These are phyloP conservation scores for Tribolium madens DNA, from an alignment of 1,140 invertebrate genomes.

Conservation along the genomic window DNA sequence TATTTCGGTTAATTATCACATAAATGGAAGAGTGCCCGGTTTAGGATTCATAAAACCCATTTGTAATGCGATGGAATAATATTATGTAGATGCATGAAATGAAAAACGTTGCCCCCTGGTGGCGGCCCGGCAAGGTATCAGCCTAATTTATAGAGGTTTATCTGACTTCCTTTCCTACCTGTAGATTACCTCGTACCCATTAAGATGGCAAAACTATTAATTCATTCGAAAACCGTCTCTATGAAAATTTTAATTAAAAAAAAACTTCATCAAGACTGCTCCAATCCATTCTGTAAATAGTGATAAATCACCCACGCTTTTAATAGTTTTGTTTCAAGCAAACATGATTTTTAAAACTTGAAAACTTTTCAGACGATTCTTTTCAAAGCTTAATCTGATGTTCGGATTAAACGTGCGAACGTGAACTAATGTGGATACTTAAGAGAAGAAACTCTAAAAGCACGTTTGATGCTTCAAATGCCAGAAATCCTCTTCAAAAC, in stretches of 20 bases:
- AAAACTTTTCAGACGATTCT: conserved; percentile 49
- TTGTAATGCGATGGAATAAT: conserved; percentile 44
- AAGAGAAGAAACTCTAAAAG: conserved; percentile 50
- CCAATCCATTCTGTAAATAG: conserved; percentile 2
- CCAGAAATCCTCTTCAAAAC: conserved; percentile 53
- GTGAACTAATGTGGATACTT: conserved; percentile 52
- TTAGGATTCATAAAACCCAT: conserved; percentile 52
- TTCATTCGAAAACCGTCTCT: neutral
- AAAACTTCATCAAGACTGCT: neutral
- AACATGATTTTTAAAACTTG: conserved; percentile 33
- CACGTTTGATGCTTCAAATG: conserved; percentile 56
- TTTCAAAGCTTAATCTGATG: conserved; percentile 44
- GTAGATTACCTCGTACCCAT: conserved; percentile 34
- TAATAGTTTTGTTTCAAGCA: conserved; percentile 32
- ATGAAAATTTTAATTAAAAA: conserved; percentile 30
- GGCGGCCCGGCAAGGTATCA: conserved; percentile 43
- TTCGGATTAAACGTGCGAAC: conserved; percentile 51
- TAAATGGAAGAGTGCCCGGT: conserved; percentile 52
- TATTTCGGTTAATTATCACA: conserved; percentile 56
- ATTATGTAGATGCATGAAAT: conserved; percentile 56
- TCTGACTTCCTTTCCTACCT: conserved; percentile 49
- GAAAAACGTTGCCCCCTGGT: conserved; percentile 55
- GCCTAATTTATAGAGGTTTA: conserved; percentile 53
- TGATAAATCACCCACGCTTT: conserved; percentile 19
- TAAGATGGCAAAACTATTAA: conserved; percentile 33